A percentile compares a stretch with the other conserved stretches of the same genome.
Evolutionary conservation across 2,888 invertebrate genomes (phyloP).

Genomic region (Xestoiulus laeticollis): DNA sequence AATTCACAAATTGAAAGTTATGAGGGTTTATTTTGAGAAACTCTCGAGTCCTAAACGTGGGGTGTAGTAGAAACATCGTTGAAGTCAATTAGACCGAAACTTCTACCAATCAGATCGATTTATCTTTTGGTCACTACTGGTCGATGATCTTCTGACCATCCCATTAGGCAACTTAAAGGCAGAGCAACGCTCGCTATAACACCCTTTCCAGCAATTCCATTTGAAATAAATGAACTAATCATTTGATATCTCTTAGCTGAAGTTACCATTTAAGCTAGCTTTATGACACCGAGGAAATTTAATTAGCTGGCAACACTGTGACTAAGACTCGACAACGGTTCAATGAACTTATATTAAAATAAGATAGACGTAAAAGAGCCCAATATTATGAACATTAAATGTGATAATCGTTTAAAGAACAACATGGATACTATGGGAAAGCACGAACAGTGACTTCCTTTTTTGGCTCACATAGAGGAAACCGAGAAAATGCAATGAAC

Average conservation of each 20-base stretch:
- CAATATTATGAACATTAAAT: not conserved
- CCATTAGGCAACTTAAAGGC: not conserved
- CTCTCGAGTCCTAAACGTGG: not conserved
- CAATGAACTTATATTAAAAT: constrained; percentile 1
- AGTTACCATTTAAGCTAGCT: not conserved
- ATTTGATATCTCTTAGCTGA: not conserved
- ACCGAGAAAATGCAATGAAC: not conserved
- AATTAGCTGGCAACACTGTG: constrained; percentile 2
- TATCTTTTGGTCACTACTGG: not conserved
- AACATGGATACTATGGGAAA: not conserved
- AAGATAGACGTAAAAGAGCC: not conserved
- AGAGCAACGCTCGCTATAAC: not conserved
- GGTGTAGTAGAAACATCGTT: not conserved
- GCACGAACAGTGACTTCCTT: not conserved
- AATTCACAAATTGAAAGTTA: not conserved
- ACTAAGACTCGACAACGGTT: constrained; percentile 1
- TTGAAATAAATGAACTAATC: constrained; percentile 9
- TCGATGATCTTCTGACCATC: not conserved
- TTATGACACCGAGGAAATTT: not conserved
- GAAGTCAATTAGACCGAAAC: not conserved
- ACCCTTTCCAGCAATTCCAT: not conserved
- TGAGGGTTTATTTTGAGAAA: not conserved
- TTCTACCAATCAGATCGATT: not conserved
- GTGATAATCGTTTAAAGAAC: not conserved
- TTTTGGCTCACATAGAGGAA: not conserved